Evolutionary conservation across 2,113 vertebrate species (phyloP).

Genomic region (Cyprinodon tularosa): DNA sequence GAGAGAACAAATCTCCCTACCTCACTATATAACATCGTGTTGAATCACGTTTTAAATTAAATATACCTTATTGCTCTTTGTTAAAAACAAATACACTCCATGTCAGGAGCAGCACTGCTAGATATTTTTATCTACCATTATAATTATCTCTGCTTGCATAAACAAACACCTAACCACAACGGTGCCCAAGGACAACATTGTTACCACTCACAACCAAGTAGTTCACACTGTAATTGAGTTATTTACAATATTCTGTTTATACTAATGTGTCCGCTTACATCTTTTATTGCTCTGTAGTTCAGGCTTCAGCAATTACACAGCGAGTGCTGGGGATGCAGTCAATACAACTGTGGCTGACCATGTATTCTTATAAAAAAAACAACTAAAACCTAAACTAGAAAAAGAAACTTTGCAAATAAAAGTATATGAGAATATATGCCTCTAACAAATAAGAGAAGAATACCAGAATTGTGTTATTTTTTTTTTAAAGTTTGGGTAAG

Average conservation of each 20-base stretch:
- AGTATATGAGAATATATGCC: no score
- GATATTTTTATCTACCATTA: not conserved
- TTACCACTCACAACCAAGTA: not conserved
- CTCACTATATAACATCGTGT: not conserved
- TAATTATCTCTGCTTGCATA: not conserved
- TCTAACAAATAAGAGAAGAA: no score
- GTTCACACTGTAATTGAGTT: not conserved
- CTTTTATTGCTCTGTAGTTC: not conserved
- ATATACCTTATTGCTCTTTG: not conserved
- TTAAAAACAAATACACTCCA: not conserved
- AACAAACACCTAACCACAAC: not conserved
- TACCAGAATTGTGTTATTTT: not conserved
- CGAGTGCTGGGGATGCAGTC: not conserved
- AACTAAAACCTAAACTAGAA: not conserved
- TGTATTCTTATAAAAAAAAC: not conserved
- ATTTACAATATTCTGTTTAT: constrained; percentile 1
- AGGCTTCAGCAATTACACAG: not conserved
- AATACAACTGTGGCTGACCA: not conserved
- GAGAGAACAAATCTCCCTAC: not conserved
- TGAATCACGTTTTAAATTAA: not conserved
- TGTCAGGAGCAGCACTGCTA: no score
- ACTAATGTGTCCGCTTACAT: not conserved
- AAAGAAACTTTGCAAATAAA: no score
- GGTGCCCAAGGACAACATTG: not conserved
- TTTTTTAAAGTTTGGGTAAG: not conserved